Percentiles rank a stretch among this genome's conserved stretches.
These are phyloP conservation scores for Grallaria varia DNA, from an alignment of 2,113 vertebrate species.

Conservation along the genomic window DNA sequence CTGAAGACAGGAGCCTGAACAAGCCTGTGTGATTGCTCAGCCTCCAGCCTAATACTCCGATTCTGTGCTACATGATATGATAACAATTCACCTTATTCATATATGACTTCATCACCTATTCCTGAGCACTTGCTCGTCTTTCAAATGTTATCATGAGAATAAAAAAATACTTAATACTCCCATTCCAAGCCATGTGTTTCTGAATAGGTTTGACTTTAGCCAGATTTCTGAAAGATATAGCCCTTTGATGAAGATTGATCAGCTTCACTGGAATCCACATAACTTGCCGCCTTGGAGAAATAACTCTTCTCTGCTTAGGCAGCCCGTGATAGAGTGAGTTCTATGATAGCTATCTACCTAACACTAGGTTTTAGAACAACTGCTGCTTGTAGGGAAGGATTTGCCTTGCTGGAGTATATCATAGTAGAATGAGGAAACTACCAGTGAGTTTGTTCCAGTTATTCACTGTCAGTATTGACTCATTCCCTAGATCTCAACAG, in stretches of 20 bases:
- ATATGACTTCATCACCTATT: background rate
- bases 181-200: background rate
- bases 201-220: background rate
- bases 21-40: background rate
- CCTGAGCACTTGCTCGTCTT: background rate
- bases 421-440: background rate
- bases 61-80: background rate
- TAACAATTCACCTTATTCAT: background rate
- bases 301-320: background rate
- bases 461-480: background rate
- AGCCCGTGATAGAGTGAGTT: background rate
- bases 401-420: background rate
- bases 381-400: background rate
- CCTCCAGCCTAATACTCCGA: background rate
- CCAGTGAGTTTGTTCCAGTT: background rate
- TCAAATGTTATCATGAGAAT: background rate
- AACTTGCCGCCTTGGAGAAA: background rate
- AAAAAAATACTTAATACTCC: background rate
- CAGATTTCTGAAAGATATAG: background rate
- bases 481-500: background rate
- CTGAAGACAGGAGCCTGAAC: background rate
- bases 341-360: background rate
- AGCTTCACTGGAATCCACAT: background rate
- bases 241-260: background rate
- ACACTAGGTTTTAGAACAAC: background rate